Percentiles rank a stretch among this genome's conserved stretches.
phyloP scores from a whole-genome alignment of 2,797 vertebrate species.

The Chloroceryle inda region DNA sequence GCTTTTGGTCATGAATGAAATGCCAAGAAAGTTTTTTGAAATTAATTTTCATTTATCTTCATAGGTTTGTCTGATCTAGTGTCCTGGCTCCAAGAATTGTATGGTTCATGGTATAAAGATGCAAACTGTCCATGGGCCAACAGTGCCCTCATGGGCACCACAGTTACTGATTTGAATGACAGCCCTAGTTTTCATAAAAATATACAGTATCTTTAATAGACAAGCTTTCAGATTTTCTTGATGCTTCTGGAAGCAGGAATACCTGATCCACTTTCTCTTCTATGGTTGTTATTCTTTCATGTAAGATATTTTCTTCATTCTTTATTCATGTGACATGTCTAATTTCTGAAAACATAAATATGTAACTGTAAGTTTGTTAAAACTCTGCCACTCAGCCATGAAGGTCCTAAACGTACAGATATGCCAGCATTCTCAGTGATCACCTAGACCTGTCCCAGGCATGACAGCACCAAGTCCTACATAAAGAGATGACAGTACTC shows the following conservation, averaged over 20 bases:
- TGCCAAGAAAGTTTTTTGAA: background rate
- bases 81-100: background rate
- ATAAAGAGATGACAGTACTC: background rate
- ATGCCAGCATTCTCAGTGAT: background rate
- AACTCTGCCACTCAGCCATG: background rate
- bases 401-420: background rate
- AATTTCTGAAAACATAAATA: background rate
- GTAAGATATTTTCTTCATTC: background rate
- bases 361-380: background rate
- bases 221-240: background rate
- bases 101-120: background rate
- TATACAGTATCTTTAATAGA: background rate
- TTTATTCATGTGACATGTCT: background rate
- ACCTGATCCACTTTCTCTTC: background rate
- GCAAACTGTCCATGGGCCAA: background rate
- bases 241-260: background rate
- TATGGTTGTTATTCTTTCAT: background rate
- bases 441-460: background rate
- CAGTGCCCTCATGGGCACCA: background rate
- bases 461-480: accelerated
- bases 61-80: background rate
- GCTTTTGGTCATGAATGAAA: background rate
- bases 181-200: background rate
- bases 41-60: background rate
- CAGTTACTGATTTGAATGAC: background rate